These are phyloP conservation scores for Brachionus rubens DNA, from an alignment of 1,140 invertebrate species.

Conservation along the genomic window DNA sequence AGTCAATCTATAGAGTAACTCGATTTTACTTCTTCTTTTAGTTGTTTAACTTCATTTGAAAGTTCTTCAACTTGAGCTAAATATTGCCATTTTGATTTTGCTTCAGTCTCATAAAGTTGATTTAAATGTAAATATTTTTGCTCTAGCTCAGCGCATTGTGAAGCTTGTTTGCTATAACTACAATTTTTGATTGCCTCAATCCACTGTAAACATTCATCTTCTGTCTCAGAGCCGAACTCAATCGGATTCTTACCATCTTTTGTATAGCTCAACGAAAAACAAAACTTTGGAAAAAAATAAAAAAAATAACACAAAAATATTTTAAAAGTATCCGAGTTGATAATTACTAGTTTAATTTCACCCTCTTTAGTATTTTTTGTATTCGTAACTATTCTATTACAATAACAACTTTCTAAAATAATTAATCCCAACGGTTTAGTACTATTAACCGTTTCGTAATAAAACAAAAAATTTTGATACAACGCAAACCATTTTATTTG, in stretches of 20 bases:
- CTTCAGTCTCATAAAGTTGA: slow-evolving; percentile 85
- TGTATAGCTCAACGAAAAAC: slow-evolving; percentile 82
- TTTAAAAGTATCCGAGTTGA: too few relatives aligned
- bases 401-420: slow-evolving; percentile 83
- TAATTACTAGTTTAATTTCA: slow-evolving; percentile 20
- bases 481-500: slow-evolving; percentile 72
- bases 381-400: slow-evolving; percentile 52
- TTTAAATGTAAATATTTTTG: slow-evolving; percentile 86
- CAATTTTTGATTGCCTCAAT: slow-evolving; percentile 81
- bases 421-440: slow-evolving; percentile 76
- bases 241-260: slow-evolving; percentile 80
- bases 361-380: slow-evolving; percentile 25
- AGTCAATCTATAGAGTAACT: neutral
- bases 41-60: slow-evolving; percentile 79
- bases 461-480: slow-evolving; percentile 87
- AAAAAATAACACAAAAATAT: neutral
- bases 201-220: slow-evolving; percentile 82
- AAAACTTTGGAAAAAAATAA: slow-evolving; percentile 69
- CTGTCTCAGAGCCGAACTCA: slow-evolving; percentile 76
- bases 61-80: slow-evolving; percentile 86
- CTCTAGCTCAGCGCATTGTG: slow-evolving; percentile 86
- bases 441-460: slow-evolving; percentile 76
- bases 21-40: slow-evolving; percentile 73
- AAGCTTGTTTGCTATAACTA: slow-evolving; percentile 84
- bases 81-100: slow-evolving; percentile 88